phyloP scores from a whole-genome alignment of 2,888 invertebrate species.

The Melitaea athalia region DNA sequence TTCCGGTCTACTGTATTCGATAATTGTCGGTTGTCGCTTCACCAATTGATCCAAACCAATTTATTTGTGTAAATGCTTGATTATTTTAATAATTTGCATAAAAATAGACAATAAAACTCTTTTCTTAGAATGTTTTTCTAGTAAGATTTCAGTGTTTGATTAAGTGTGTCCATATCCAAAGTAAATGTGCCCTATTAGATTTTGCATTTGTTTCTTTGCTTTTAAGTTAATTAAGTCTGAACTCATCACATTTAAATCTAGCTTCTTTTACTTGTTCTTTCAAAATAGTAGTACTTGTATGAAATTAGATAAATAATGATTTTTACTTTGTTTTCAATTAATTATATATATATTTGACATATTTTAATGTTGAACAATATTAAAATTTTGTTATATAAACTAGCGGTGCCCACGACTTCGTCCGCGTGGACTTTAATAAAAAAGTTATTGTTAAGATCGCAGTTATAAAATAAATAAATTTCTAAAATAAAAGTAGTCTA shows the following conservation, averaged over 20 bases:
- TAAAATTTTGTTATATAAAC: too few species aligned
- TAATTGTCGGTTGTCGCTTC: slow-evolving; percentile 15
- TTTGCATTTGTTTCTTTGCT: not conserved
- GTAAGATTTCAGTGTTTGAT: not conserved
- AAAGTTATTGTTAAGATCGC: too few species aligned
- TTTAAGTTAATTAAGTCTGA: not conserved
- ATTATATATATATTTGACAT: too few species aligned
- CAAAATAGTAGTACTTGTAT: too few species aligned
- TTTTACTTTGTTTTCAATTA: too few species aligned
- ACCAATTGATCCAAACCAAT: not conserved
- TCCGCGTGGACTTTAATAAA: too few species aligned
- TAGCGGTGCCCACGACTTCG: too few species aligned
- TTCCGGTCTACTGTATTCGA: slow-evolving; percentile 18
- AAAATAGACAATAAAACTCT: not conserved
- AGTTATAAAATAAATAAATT: too few species aligned
- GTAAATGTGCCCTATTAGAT: not conserved
- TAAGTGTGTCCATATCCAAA: not conserved
- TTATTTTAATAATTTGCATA: not conserved
- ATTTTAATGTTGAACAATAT: too few species aligned
- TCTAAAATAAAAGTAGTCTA: too few species aligned
- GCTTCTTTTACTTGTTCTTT: not conserved
- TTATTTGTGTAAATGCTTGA: not conserved
- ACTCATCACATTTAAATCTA: not conserved
- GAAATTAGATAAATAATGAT: too few species aligned
- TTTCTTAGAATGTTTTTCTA: not conserved